phyloP scores from a whole-genome alignment of 2,113 vertebrate species.

The Athene cunicularia region DNA sequence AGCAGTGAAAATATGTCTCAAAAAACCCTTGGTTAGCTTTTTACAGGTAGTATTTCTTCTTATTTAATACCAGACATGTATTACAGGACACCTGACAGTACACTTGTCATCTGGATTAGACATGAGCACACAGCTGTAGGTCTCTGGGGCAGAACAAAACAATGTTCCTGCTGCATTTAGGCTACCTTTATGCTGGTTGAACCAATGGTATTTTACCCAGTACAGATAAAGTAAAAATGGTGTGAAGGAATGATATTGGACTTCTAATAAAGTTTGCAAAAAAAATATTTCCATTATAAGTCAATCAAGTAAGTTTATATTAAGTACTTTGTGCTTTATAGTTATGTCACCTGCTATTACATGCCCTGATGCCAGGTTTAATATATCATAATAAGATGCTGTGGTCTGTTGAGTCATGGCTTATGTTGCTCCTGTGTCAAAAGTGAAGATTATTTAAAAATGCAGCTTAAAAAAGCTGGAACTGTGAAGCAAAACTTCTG shows the following conservation, averaged over 20 bases:
- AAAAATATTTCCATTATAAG: neutral
- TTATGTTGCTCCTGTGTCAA: neutral
- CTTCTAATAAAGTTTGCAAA: neutral
- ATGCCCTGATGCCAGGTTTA: neutral
- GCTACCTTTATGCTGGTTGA: neutral
- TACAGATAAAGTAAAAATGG: neutral
- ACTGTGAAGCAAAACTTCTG: neutral
- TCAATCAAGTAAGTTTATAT: neutral
- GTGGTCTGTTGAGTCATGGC: neutral
- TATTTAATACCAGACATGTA: neutral
- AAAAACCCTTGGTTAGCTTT: neutral
- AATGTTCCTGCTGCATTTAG: neutral
- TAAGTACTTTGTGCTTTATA: neutral
- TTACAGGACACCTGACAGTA: neutral
- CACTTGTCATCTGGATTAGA: neutral
- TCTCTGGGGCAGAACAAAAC: neutral
- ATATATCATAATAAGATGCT: neutral
- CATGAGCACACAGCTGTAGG: neutral
- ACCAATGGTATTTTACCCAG: neutral
- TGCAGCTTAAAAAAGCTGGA: neutral
- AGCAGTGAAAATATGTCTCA: neutral
- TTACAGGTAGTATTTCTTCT: neutral
- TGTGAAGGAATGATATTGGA: neutral
- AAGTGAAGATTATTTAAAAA: neutral
- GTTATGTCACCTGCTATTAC: neutral